Evolutionary conservation across 2,113 vertebrate genomes (phyloP), one percentile per base, ranked within the genome.

Genomic region (Etheostoma cragini): DNA sequence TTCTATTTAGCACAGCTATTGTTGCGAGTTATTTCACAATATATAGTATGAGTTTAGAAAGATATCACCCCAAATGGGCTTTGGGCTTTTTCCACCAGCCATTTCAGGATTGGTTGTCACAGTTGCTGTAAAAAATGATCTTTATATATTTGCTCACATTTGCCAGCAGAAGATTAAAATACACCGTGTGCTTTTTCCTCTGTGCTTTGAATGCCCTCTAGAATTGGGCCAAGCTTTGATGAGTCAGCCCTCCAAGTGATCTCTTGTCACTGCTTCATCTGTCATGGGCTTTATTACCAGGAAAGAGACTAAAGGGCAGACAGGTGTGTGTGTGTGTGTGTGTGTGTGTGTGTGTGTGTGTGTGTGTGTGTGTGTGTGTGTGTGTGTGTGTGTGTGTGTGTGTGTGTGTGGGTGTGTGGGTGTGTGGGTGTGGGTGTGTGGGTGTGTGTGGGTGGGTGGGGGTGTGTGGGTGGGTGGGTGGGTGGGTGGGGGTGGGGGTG

Each of bases 191-290:
- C 84, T 84, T 47, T 47, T 54, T 86, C 69, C 78, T 73, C 78
- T 60, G 76, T 81, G 86, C 83, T 80, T 85, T 91, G 82, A 88
- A 87, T 85, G 88, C 82, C 88, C 88, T 88, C 82, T 84, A 85
- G 84, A 92, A 93, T 87, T 87, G 82, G 84, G 85, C 84, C 87
- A 75, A 61, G 71, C 85, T 89, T 90, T 88, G 87, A 90, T 91
- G 92, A 94, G 85, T 95, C 88, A 93, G 90, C 80, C 86, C 26
- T 92, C 72, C 82, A 80, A 61, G 72, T 86, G 90, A 87, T 67
- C 82, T 92, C 56, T 85, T 87, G 84, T 88, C 77, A 63, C 77
- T 54, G 81, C 76, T 62, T 90, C 78, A 72, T 91, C 85, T 78
- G 70, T 87, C 81, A 87, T 71, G 16, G 21, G 33, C 86, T 68